phyloP scores from a whole-genome alignment of 1,140 invertebrate genomes.

The Lanistes nyassanus region DNA sequence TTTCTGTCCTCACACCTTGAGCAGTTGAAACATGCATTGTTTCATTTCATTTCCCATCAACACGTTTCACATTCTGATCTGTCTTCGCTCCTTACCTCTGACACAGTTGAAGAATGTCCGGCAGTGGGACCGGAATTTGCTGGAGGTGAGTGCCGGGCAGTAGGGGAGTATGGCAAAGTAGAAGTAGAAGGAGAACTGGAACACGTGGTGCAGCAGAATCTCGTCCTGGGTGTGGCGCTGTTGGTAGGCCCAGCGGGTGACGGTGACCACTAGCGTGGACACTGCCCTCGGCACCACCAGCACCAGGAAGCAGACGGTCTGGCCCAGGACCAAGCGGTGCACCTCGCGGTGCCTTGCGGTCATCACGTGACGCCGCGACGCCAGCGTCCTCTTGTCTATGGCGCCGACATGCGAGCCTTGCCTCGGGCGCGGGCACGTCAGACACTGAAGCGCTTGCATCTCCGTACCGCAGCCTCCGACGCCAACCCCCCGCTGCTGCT shows the following conservation, averaged over 20 bases:
- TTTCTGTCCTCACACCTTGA: not conserved
- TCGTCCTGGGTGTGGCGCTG: slow-evolving; percentile 28
- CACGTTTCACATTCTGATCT: too few relatives aligned
- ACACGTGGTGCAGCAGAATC: slow-evolving; percentile 40
- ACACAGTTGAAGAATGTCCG: slow-evolving; percentile 14
- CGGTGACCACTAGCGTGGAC: slow-evolving; percentile 35
- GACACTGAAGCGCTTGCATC: too few relatives aligned
- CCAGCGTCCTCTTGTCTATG: too few relatives aligned
- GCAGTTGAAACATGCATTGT: not conserved
- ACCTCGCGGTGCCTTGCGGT: slow-evolving; percentile 31
- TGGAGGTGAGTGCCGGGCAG: slow-evolving; percentile 37
- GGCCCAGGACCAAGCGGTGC: slow-evolving; percentile 39
- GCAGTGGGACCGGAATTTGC: slow-evolving; percentile 23
- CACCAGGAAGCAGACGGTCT: slow-evolving; percentile 42
- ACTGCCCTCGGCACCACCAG: slow-evolving; percentile 46
- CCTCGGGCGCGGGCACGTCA: too few relatives aligned
- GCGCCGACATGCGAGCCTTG: too few relatives aligned
- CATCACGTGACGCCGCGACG: not conserved
- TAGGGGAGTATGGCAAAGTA: slow-evolving; percentile 45
- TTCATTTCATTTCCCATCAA: not conserved
- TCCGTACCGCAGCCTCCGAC: too few relatives aligned
- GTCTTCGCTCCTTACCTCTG: too few relatives aligned
- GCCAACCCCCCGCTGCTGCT: too few relatives aligned
- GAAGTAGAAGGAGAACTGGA: slow-evolving; percentile 47
- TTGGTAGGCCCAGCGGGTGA: slow-evolving; percentile 15